Evolutionary conservation across 2,797 vertebrate species (phyloP), one percentile per base, ranked within the genome.

Genomic region (Sebastes trivittatus): DNA sequence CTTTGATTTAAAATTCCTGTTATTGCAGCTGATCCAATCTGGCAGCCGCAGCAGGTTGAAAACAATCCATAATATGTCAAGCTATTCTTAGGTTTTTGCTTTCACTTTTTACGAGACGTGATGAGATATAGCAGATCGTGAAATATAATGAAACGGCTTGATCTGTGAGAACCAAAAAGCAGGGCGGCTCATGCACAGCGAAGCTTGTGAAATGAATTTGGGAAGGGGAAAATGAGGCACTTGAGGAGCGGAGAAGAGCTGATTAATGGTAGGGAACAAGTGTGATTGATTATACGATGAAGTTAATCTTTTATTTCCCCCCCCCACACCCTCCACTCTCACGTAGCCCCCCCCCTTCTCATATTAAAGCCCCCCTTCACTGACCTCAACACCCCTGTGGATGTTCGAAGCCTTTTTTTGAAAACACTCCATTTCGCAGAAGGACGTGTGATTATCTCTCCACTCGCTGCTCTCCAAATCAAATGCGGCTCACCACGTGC

Each of bases 221-320:
- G 42, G 72, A 81, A 65, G 62, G 52, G 30, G 71, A 74, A 83
- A 86, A 80, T 73, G 75, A 85, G 78, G 74, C 84, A 83, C 84
- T 91, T 84, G 80, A 90, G 72, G 64, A 86, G 75, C 23, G 42
- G 61, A 86, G 84, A 86, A 78, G 84, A 88, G 78, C 88, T 88
- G 90, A 92, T 90, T 93, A 91, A 93, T 90, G 87, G 75, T 58
- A 80, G 82, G 75, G 85, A 90, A 88, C 85, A 83, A 87, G 87
- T 88, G 84, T 84, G 87, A 91, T 90, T 92, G 88, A 93, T 89
- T 89, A 84, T 77, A 75, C 25, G 30, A 74, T 80, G 76, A 77
- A 87, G 88, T 84, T 92, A 86, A 91, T 90, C 61, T 84, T 87
- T 90, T 87, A 90, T 89, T 88, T 82, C 85, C 76, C 62, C 75